phyloP scores from a whole-genome alignment of 2,888 invertebrate species.

The Carpatolechia fugitivella region DNA sequence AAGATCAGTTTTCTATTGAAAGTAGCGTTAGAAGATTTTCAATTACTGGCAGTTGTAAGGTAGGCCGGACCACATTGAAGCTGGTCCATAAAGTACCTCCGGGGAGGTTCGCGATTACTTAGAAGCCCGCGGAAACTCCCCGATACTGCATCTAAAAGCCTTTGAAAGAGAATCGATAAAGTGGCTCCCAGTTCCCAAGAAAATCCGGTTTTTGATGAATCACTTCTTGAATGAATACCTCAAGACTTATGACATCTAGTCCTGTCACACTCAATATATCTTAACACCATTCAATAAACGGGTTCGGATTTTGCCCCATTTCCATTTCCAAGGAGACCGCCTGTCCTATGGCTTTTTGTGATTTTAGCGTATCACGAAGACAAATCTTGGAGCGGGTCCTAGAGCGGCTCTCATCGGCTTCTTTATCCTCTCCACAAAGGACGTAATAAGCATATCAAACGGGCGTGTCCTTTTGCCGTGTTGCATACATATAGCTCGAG shows the following conservation, averaged over 20 bases:
- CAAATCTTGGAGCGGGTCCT: conserved; percentile 62
- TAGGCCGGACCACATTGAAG: conserved; percentile 11
- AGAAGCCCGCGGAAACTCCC: background rate
- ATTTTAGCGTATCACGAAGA: conserved; percentile 75
- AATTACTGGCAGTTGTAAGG: conserved; percentile 13
- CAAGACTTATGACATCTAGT: conserved; percentile 55
- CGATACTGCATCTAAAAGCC: conserved; percentile 2
- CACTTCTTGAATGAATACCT: conserved; percentile 43
- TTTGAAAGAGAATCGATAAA: background rate
- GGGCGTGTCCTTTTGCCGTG: conserved; percentile 71
- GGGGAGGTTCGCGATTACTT: conserved; percentile 8
- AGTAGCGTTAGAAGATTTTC: conserved; percentile 13
- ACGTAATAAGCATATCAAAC: conserved; percentile 79
- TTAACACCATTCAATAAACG: conserved; percentile 50
- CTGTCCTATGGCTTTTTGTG: conserved; percentile 41
- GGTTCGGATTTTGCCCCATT: conserved; percentile 56
- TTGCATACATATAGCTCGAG: conserved; percentile 69
- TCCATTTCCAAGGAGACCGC: conserved; percentile 68
- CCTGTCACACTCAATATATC: conserved; percentile 57
- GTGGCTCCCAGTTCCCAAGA: conserved; percentile 6
- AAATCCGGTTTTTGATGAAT: conserved; percentile 36
- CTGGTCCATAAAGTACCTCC: conserved; percentile 8
- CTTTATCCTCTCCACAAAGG: conserved; percentile 71
- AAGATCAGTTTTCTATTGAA: conserved; percentile 7
- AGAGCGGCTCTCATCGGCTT: conserved; percentile 58